phyloP scores from a whole-genome alignment of 2,888 invertebrate species.

The Drosophila mettleri region DNA sequence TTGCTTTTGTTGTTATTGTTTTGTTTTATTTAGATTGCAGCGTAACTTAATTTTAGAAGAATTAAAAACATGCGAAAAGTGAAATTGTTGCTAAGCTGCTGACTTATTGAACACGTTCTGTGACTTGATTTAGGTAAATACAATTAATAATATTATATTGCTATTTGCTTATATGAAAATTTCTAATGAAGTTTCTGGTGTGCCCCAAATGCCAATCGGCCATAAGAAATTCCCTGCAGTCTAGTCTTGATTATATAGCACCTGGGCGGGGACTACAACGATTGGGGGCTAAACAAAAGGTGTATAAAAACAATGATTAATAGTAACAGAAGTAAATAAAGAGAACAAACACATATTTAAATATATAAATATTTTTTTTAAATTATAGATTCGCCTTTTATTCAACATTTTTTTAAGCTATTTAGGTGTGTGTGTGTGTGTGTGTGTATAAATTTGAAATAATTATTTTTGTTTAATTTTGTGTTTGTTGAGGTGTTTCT shows the following conservation, averaged over 20 bases:
- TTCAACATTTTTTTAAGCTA: conserved; percentile 58
- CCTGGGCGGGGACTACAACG: conserved; percentile 43
- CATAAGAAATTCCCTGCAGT: conserved; percentile 18
- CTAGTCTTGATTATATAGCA: conserved; percentile 56
- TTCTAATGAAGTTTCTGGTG: conserved; percentile 25
- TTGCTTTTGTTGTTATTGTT: conserved; percentile 20
- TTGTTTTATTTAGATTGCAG: conserved; percentile 15
- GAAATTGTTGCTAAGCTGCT: conserved; percentile 28
- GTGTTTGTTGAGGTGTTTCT: conserved; percentile 20
- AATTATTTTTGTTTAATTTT: conserved; percentile 19
- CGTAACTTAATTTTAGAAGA: conserved; percentile 10
- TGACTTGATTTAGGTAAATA: conserved; percentile 60
- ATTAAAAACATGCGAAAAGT: conserved; percentile 8
- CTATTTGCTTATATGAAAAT: conserved; percentile 39
- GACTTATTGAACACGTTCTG: conserved; percentile 71
- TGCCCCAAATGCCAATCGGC: conserved; percentile 15
- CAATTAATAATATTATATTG: conserved; percentile 6
- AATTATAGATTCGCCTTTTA: conserved; percentile 59
- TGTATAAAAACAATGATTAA: conserved; percentile 4
- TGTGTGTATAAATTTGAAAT: conserved; percentile 53
- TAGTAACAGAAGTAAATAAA: conserved; percentile 11
- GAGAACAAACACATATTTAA: conserved; percentile 35
- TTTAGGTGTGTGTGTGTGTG: conserved; percentile 42
- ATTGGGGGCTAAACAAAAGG: neutral
- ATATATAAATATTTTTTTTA: conserved; percentile 42